A percentile compares a stretch with the other conserved stretches of the same genome.
These are phyloP conservation scores for Aphis gossypii DNA, from an alignment of 1,140 invertebrate genomes.

Conservation along the genomic window DNA sequence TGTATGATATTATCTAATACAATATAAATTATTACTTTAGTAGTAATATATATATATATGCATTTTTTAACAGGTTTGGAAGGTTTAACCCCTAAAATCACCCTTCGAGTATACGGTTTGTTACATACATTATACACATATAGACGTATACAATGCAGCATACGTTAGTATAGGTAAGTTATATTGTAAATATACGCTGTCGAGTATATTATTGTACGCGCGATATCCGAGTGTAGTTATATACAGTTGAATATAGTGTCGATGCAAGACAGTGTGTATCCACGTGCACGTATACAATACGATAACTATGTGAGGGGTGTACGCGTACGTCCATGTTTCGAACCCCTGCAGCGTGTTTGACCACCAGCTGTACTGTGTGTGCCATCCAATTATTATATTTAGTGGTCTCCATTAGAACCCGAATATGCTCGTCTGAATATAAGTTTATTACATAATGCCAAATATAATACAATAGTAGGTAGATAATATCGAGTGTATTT, in stretches of 20 bases:
- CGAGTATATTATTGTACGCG: neutral
- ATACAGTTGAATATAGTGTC: neutral
- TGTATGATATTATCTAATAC: neutral
- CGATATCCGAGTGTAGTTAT: neutral
- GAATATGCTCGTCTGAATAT: neutral
- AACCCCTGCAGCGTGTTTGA: constrained; percentile 4
- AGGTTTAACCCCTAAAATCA: neutral
- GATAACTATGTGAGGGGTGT: neutral
- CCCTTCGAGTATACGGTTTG: neutral
- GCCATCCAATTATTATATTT: neutral
- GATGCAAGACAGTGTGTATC: neutral
- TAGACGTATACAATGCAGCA: neutral
- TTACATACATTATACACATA: neutral
- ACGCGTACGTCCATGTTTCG: neutral
- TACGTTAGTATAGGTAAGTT: neutral
- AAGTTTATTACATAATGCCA: neutral
- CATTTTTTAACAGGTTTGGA: neutral
- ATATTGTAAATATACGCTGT: neutral
- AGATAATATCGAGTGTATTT: neutral
- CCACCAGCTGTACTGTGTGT: neutral
- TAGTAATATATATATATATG: neutral
- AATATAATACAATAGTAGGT: neutral
- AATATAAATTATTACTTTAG: neutral
- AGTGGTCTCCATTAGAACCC: neutral
- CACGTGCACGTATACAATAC: neutral